Conservation (phyloP, 2,113 vertebrate genomes). For the Perca flavescens region DNA sequence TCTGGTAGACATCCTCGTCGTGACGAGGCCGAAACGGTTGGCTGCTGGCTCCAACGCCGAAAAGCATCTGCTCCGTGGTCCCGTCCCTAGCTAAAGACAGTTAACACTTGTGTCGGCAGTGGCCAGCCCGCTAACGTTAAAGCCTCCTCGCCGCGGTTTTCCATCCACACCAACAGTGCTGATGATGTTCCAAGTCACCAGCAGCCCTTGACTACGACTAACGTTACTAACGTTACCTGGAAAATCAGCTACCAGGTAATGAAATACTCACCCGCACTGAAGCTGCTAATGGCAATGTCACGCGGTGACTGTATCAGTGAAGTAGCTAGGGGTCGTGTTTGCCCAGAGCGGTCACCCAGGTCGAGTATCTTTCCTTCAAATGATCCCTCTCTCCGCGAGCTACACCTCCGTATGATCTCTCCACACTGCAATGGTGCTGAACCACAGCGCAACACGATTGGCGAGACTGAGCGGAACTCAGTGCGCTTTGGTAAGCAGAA, state of each 20-base stretch:
- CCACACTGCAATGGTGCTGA: conserved; percentile 72
- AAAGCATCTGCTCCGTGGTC: conserved; percentile 19
- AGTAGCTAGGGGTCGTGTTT: conserved; percentile 6
- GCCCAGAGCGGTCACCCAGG: conserved; percentile 62
- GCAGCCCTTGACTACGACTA: conserved; percentile 46
- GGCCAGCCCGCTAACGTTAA: conserved; percentile 8
- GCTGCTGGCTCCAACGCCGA: conserved; percentile 17
- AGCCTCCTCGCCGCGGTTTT: conserved; percentile 38
- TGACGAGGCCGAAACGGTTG: conserved; percentile 68
- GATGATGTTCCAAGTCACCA: conserved; percentile 65
- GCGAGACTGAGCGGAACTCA: conserved; percentile 60
- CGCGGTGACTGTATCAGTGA: conserved; percentile 12
- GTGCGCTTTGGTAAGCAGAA: conserved; percentile 32
- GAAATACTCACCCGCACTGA: conserved; percentile 63
- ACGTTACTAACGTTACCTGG: conserved; percentile 34
- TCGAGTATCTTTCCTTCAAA: conserved; percentile 49
- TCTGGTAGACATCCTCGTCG: conserved; percentile 61
- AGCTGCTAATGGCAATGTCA: conserved; percentile 20
- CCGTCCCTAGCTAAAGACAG: not conserved
- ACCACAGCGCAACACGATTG: conserved; percentile 62
- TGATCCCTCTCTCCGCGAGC: conserved; percentile 21
- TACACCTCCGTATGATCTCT: conserved; percentile 58
- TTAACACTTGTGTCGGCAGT: not conserved
- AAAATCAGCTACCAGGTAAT: not conserved
- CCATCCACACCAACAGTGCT: conserved; percentile 43